Evolutionary conservation across 1,140 invertebrate species (phyloP).

Genomic region (Tetramorium alpestre): DNA sequence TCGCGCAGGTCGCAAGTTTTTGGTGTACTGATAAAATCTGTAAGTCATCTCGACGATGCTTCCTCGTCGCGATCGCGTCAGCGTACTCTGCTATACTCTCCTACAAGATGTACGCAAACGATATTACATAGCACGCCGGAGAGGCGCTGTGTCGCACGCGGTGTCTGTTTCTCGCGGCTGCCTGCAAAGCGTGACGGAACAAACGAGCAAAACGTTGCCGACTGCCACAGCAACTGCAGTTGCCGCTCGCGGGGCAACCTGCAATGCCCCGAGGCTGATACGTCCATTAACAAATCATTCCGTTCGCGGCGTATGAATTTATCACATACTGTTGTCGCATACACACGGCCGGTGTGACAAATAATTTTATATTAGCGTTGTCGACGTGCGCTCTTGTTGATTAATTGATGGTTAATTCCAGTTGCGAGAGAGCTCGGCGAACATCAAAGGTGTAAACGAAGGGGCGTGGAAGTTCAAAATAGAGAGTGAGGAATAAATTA

Average conservation of each 20-base stretch:
- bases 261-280: conserved; percentile 43
- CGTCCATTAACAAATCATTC: conserved; percentile 61
- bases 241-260: conserved; percentile 13
- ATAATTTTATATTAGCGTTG: conserved; percentile 49
- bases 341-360: neutral
- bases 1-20: conserved; percentile 65
- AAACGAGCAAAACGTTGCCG: conserved; percentile 48
- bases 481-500: conserved; percentile 24
- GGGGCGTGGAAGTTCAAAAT: neutral
- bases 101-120: neutral
- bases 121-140: neutral
- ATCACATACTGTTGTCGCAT: neutral
- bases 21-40: conserved; percentile 2
- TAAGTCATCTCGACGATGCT: conserved; percentile 1
- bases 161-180: conserved; percentile 25
- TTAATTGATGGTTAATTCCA: conserved; percentile 34
- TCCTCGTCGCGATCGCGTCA: conserved; percentile 36
- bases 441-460: neutral
- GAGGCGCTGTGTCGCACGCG: neutral
- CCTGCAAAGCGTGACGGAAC: conserved; percentile 13
- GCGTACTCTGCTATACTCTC: neutral
- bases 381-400: conserved; percentile 26
- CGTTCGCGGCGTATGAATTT: conserved; percentile 49
- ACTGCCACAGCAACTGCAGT: conserved; percentile 22
- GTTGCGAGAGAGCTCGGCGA: conserved; percentile 31